These are phyloP conservation scores for Drosophila infuscata DNA, from an alignment of 2,888 invertebrate species.

Conservation along the genomic window DNA sequence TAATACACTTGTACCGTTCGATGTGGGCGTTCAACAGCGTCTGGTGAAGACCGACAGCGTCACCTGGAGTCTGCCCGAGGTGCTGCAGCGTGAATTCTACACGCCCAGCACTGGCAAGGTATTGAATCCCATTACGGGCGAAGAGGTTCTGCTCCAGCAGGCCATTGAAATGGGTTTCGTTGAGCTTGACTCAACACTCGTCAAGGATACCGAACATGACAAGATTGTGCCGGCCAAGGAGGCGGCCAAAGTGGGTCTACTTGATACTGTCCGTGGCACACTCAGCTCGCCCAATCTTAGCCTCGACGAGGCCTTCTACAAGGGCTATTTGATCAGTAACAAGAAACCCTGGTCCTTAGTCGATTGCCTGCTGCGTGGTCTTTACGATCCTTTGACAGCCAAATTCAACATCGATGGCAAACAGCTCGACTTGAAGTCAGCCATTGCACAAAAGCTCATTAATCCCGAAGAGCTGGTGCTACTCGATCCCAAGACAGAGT, in stretches of 20 bases:
- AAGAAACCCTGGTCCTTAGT: constrained; percentile 93
- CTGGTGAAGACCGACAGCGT: constrained; percentile 90
- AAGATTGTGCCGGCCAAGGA: constrained; percentile 89
- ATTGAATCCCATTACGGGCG: constrained; percentile 91
- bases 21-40: constrained; percentile 89
- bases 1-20: constrained; percentile 89
- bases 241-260: constrained; percentile 89
- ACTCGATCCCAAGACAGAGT: constrained; percentile 91
- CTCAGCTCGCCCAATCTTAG: constrained; percentile 90
- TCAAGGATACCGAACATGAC: constrained; percentile 90
- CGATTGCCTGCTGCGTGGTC: constrained; percentile 92
- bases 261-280: constrained; percentile 90
- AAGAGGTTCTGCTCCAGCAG: constrained; percentile 90
- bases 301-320: constrained; percentile 92
- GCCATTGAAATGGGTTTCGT: constrained; percentile 90
- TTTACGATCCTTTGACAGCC: constrained; percentile 91
- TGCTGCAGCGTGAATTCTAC: constrained; percentile 92
- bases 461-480: constrained; percentile 92
- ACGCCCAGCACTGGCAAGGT: constrained; percentile 90
- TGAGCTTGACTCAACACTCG: constrained; percentile 89
- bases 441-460: constrained; percentile 90
- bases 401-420: constrained; percentile 89
- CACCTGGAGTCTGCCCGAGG: constrained; percentile 90
- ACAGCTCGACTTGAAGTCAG: constrained; percentile 90
- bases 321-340: constrained; percentile 92